Conservation (phyloP, 64 coral and sea anemone genomes). For the Pocillopora damicornis region DNA sequence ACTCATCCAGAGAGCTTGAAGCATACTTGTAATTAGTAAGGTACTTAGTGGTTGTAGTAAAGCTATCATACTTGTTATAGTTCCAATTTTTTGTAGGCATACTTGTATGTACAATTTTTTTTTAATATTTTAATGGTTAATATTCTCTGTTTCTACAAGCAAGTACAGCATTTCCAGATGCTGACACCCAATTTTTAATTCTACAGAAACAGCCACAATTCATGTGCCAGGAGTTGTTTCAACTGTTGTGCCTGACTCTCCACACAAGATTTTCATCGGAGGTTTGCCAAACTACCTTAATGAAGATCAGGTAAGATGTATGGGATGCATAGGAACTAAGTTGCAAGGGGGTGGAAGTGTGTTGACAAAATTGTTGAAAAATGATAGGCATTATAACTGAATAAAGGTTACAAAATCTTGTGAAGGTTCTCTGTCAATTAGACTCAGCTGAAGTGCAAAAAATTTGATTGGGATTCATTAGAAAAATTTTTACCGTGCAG, state of each 20-base stretch:
- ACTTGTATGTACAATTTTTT: too few relatives aligned
- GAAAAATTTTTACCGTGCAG: too few relatives aligned
- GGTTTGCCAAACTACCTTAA: slow-evolving; percentile 98
- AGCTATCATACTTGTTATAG: too few relatives aligned
- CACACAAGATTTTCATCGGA: slow-evolving; percentile 99
- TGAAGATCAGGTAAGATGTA: slow-evolving; percentile 89
- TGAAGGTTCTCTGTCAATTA: too few relatives aligned
- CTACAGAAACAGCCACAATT: slow-evolving; percentile 82
- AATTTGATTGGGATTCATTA: too few relatives aligned
- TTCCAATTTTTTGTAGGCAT: too few relatives aligned
- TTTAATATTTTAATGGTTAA: not conserved
- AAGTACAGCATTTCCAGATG: not conserved
- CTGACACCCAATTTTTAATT: slow-evolving; percentile 1
- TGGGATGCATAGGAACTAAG: not conserved
- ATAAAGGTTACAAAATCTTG: too few relatives aligned
- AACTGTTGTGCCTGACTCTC: slow-evolving; percentile 96
- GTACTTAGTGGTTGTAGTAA: too few relatives aligned
- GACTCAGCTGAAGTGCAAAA: too few relatives aligned
- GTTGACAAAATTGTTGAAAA: not conserved
- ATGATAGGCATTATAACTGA: not conserved
- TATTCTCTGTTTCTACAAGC: not conserved
- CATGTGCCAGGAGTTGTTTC: slow-evolving; percentile 99
- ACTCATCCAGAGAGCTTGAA: too few relatives aligned
- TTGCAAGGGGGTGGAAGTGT: not conserved
- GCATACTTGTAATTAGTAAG: too few relatives aligned